Evolutionary conservation across 2,888 invertebrate species (phyloP), one percentile per base, ranked within the genome.

Genomic region (Dryomyza anilis): DNA sequence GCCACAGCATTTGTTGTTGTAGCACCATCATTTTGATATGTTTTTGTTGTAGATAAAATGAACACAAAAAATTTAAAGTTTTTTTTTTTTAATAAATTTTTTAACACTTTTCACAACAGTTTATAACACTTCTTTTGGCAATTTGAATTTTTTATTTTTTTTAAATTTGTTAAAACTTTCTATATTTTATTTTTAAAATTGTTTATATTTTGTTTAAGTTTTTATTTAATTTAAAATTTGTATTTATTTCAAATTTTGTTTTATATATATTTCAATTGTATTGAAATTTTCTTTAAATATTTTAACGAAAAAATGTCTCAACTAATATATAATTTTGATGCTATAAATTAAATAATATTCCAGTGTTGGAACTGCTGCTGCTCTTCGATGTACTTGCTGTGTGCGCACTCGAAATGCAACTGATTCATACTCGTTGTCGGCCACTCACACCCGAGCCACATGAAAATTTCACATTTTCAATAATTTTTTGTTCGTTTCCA

Each of bases 1-100:
- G 78, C 81, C 79, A 79, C 46, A 78, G 70, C 63, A 73, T 74
- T 69, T 75, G 77, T 72, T 81, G 78, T 71, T 79, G 79, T 71
- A 80, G 71, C 70, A 79, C 69, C 75, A 76, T 76, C 76, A 76
- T 76, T 59, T 68, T 73, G 64, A 27, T 46, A 27, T n/a, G 36
- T n/a, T n/a, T 36, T 52, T 45, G 50, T 59, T 2, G 50, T 19
- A n/a, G n/a, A n/a, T n/a, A n/a, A n/a, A n/a, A n/a, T n/a, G n/a
- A n/a, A n/a, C n/a, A n/a, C 39, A 36, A 46, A n/a, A 45, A 64
- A 59, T 52, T 29, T 46, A 21, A 16, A 21, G 19, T 55, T 30
- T 21, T 8, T 30, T 30, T 33, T 33, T 5, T 55, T 55, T 55
- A 19, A 46, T 14, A 36, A 36, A 29, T 29, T 36, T 21, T 33